Conservation (phyloP, 2,888 invertebrate species). For the Sinopyrophorus schimmeli region DNA sequence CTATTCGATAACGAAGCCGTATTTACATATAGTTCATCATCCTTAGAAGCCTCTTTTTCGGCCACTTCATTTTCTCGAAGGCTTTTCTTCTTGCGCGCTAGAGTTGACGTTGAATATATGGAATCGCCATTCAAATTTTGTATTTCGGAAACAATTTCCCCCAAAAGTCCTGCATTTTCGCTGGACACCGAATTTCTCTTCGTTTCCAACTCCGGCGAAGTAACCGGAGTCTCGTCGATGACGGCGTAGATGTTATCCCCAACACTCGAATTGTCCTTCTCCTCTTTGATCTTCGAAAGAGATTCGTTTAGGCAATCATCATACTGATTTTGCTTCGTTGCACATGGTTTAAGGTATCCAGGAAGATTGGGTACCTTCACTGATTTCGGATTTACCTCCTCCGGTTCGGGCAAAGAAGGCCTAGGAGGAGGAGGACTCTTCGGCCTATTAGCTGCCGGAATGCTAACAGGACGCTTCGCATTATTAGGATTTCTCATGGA, state of each 20-base stretch:
- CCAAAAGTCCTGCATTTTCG: constrained; percentile 76
- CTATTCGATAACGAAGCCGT: constrained; percentile 62
- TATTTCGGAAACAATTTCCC: constrained; percentile 87
- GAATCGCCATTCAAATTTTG: constrained; percentile 85
- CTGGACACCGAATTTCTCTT: constrained; percentile 59
- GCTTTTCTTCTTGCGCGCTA: constrained; percentile 65
- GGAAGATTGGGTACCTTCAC: constrained; percentile 57
- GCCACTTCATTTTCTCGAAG: constrained; percentile 51
- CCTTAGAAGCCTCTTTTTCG: constrained; percentile 43
- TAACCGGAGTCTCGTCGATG: constrained; percentile 73
- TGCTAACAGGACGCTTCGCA: constrained; percentile 73
- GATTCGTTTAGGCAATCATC: constrained; percentile 79
- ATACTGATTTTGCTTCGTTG: constrained; percentile 62
- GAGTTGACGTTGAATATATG: constrained; percentile 79
- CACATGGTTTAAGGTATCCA: constrained; percentile 59
- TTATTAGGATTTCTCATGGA: constrained; percentile 77
- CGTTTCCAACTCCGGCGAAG: constrained; percentile 53
- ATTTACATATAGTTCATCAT: constrained; percentile 64
- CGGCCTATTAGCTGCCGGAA: constrained; percentile 68
- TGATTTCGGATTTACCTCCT: constrained; percentile 29
- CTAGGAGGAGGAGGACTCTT: constrained; percentile 77
- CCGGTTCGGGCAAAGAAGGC: constrained; percentile 59
- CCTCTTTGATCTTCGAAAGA: constrained; percentile 65
- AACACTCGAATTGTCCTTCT: constrained; percentile 59
- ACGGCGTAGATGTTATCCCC: constrained; percentile 84